phyloP scores from a whole-genome alignment of 2,113 vertebrate species.

The Planiliza haematocheilus region DNA sequence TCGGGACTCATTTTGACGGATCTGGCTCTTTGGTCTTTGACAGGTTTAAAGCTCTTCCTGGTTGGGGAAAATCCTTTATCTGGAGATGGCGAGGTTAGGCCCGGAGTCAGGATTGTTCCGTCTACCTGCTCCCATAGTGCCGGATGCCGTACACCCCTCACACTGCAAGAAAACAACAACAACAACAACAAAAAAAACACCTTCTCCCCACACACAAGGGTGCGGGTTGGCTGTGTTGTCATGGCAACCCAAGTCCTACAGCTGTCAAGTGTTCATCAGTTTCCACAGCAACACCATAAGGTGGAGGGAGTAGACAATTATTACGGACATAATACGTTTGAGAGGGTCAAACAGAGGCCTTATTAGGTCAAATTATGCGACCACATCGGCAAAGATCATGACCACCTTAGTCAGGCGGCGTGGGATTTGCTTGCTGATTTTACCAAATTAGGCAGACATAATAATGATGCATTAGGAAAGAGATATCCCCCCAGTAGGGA shows the following conservation, averaged over 20 bases:
- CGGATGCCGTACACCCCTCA: constrained; percentile 44
- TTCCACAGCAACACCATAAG: constrained; percentile 83
- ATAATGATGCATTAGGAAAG: constrained; percentile 32
- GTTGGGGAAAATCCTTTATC: constrained; percentile 54
- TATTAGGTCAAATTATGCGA: constrained; percentile 73
- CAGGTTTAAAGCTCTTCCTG: constrained; percentile 63
- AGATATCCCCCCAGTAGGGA: constrained; percentile 29
- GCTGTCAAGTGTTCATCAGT: constrained; percentile 83
- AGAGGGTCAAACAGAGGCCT: constrained; percentile 64
- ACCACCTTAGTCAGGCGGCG: constrained; percentile 31
- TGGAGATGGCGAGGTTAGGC: constrained; percentile 40
- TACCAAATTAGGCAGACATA: constrained; percentile 64
- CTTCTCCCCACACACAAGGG: constrained; percentile 36
- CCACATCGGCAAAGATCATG: constrained; percentile 40
- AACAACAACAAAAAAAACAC: constrained; percentile 2
- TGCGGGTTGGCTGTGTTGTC: constrained; percentile 70
- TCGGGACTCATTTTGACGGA: constrained; percentile 63
- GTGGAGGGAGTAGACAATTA: constrained; percentile 75
- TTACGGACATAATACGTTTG: constrained; percentile 77
- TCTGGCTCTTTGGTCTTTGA: constrained; percentile 61
- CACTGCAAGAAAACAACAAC: constrained; percentile 12
- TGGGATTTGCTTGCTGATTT: constrained; percentile 47
- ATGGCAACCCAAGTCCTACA: constrained; percentile 77
- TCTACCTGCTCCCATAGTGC: constrained; percentile 58
- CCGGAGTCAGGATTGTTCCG: constrained; percentile 59